These are phyloP conservation scores for Prorops nasuta DNA, from an alignment of 1,140 invertebrate genomes.

Conservation along the genomic window DNA sequence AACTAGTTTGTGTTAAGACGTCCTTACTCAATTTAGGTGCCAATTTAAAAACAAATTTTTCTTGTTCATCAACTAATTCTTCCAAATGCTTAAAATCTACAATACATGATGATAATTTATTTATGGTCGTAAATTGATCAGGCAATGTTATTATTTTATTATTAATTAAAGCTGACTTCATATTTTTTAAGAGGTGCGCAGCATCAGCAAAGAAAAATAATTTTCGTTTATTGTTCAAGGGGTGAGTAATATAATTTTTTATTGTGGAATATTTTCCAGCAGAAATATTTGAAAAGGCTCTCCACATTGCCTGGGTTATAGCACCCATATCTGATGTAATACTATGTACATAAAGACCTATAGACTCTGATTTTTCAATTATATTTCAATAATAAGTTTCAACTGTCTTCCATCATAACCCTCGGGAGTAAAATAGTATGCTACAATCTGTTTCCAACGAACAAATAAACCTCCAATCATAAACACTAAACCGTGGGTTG, in stretches of 20 bases:
- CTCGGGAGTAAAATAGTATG: background rate
- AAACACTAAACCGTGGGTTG: background rate
- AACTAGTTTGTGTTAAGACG: background rate
- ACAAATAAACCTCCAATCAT: background rate
- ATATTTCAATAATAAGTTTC: background rate
- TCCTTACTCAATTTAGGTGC: background rate
- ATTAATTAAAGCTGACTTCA: background rate
- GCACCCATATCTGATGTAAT: background rate
- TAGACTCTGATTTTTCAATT: background rate
- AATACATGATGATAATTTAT: background rate
- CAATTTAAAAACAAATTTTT: background rate
- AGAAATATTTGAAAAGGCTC: background rate
- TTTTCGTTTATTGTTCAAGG: background rate
- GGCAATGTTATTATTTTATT: background rate
- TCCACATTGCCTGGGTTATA: background rate
- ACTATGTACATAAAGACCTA: background rate
- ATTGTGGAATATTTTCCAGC: background rate
- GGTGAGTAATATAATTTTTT: background rate
- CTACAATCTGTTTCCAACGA: background rate
- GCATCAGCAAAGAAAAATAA: background rate
- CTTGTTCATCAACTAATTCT: background rate
- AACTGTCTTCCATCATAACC: background rate
- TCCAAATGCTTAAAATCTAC: background rate
- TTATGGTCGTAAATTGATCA: background rate
- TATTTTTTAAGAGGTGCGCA: background rate